These are phyloP conservation scores for Leucophora obtusa DNA, from an alignment of 2,888 invertebrate genomes.

Conservation along the genomic window DNA sequence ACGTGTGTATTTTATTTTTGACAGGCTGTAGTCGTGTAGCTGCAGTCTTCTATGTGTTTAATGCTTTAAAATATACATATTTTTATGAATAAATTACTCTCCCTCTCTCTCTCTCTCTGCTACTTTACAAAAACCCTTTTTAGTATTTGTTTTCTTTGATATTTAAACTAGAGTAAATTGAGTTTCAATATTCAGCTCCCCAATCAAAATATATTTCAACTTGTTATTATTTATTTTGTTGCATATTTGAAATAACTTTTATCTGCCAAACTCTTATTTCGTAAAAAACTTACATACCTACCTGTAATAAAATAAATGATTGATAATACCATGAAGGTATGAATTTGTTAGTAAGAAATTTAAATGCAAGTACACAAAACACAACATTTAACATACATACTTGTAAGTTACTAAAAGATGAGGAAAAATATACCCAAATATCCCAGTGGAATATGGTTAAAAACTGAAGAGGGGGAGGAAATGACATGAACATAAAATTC, in stretches of 20 bases:
- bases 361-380: background rate
- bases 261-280: background rate
- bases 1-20: too few species aligned
- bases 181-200: background rate
- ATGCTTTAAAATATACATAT: too few species aligned
- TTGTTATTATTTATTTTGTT: background rate
- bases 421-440: conserved; percentile 36
- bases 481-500: conserved; percentile 52
- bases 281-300: conserved; percentile 10
- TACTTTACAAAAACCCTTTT: background rate
- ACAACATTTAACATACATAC: conserved; percentile 25
- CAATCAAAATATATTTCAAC: background rate
- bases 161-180: background rate
- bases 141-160: background rate
- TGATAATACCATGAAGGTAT: conserved; percentile 43
- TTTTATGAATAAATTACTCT: background rate
- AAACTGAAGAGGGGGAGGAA: background rate
- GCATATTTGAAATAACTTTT: background rate
- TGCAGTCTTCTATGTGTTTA: too few species aligned
- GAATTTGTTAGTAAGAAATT: conserved; percentile 30
- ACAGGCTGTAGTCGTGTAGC: too few species aligned
- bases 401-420: conserved; percentile 10
- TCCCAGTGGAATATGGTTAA: background rate
- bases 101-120: background rate
- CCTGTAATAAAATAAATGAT: conserved; percentile 54